phyloP scores from a whole-genome alignment of 2,888 invertebrate genomes.

The Drosophila greeni region DNA sequence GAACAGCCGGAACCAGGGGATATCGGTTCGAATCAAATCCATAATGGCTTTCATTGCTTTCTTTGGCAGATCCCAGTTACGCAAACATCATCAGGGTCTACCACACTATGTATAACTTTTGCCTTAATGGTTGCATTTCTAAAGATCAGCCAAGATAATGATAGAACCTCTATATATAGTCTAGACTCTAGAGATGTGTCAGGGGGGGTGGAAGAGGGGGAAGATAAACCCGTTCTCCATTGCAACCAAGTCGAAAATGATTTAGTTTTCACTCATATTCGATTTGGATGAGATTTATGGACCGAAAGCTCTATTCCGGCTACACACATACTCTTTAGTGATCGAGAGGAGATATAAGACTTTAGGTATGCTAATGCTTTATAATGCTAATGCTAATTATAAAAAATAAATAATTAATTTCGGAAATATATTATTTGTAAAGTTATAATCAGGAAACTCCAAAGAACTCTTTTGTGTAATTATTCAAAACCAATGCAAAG shows the following conservation, averaged over 20 bases:
- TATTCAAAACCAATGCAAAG: neutral
- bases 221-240: conserved; percentile 26
- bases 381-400: neutral
- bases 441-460: neutral
- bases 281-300: conserved; percentile 18
- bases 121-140: conserved; percentile 4
- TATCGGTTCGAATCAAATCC: neutral
- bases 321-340: neutral
- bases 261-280: conserved; percentile 16
- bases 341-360: neutral
- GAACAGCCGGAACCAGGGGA: neutral
- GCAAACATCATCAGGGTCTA: conserved; percentile 27
- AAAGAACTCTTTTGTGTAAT: no score
- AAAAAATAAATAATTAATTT: neutral
- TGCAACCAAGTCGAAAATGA: conserved; percentile 16
- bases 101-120: conserved; percentile 2
- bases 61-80: conserved; percentile 1
- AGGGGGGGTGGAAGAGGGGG: no score
- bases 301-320: neutral
- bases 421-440: neutral
- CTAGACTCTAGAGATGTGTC: neutral
- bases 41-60: neutral
- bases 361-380: no score
- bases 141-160: conserved; percentile 6
- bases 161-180: conserved; percentile 1